Evolutionary conservation across 2,888 invertebrate species (phyloP).

Genomic region (Isotomurus palustris): DNA sequence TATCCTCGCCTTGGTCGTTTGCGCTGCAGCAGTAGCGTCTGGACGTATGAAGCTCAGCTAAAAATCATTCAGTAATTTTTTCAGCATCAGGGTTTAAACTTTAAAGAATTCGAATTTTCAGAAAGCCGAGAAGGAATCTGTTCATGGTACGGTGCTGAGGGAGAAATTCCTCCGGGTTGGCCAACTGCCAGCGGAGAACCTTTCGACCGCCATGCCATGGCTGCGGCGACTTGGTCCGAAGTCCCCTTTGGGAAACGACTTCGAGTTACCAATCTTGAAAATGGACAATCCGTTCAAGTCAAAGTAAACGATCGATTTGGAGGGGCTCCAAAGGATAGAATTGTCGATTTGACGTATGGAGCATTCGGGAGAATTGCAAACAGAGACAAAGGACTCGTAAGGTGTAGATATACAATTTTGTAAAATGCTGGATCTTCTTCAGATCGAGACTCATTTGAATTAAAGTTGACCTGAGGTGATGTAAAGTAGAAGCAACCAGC

Average conservation of each 20-base stretch:
- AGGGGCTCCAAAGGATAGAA: constrained; percentile 16
- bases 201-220: constrained; percentile 34
- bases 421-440: too few species aligned
- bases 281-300: constrained; percentile 31
- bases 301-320: constrained; percentile 34
- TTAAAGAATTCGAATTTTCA: too few species aligned
- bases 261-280: constrained; percentile 28
- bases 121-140: constrained; percentile 15
- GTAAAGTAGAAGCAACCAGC: too few species aligned
- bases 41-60: too few species aligned
- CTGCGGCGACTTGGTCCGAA: constrained; percentile 21
- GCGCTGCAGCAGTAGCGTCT: too few species aligned
- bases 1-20: too few species aligned
- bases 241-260: constrained; percentile 31
- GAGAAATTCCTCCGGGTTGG: constrained; percentile 39
- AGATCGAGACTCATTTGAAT: too few species aligned
- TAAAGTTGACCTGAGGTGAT: too few species aligned
- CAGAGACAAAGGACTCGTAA: constrained; percentile 21
- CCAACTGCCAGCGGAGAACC: constrained; percentile 28
- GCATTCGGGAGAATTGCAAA: constrained; percentile 32
- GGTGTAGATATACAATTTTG: background rate
- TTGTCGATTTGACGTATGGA: constrained; percentile 37
- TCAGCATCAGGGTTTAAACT: too few species aligned
- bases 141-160: constrained; percentile 37
- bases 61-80: too few species aligned